Base-by-base conservation (phyloP, 2,113 vertebrate genomes). In the Sapayoa aenigma region DNA sequence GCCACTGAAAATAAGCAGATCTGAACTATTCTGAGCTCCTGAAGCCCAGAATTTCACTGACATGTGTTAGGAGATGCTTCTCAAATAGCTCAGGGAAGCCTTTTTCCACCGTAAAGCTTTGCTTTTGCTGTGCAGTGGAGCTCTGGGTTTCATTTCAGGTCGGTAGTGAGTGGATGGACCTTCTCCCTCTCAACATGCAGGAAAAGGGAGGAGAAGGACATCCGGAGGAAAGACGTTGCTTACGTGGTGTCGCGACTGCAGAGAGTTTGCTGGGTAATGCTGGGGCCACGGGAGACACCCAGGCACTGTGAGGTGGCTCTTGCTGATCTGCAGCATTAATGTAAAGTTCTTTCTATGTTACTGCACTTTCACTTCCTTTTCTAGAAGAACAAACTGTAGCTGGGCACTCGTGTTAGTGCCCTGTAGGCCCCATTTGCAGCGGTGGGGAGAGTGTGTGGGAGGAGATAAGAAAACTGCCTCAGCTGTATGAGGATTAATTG, bases 321-420 rank as follows among this genome's bases (percentile, higher is more conserved):
- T 93, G 95, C 83, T 78, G 90, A 56, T 84, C 37, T 72, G 65
- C 66, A 94, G 84, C 53, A 27, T 87, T 87, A 68, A 85, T 87
- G 59, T 87, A 33, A 72, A 39, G 47, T 81, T 53, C 55, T 84
- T 74, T 77, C 84, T 74, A 3, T 37, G 49, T 44, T 90, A 6
- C 69, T 93, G 95, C 28, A 44, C 82, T 94, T 94, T 91, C 84
- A 71, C 56, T 94, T 95, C 91, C 73, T 77, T 87, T 90, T 95
- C 65, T 65, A 82, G 74, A 87, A 58, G 37, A 87, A 28, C 3
- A 50, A 80, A 39, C 47, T 46, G 55, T 25, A 47, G 84, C 53
- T 76, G 65, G 90, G 15, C 1, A 8, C 44, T 65, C 33, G 25
- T 74, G 46, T 19, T 46, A 2, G 2, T 60, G 75, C 78, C 80